Base-by-base conservation (phyloP, 1,140 invertebrate species). In the Drosophila funebris region DNA sequence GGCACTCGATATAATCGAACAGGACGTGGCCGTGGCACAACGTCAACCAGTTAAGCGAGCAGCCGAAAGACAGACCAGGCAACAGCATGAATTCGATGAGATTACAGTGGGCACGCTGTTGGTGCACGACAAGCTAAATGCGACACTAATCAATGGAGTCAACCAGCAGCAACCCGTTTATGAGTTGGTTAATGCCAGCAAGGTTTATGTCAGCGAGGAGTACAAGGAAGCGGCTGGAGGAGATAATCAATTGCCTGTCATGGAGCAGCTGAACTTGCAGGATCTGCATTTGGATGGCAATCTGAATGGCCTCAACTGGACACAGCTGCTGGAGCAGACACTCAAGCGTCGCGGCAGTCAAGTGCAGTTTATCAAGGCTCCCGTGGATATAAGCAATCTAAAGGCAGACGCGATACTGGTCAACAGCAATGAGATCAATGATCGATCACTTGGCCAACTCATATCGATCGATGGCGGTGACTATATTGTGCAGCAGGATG, bases 401-500 rank as follows among this genome's bases (percentile, higher is more conserved):
- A 27, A 66, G 13, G 46, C 77, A 0, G 71, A 87, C n/a, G 61
- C 68, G 9, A 57, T 90, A 0, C 13, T 70, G 8, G 75, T 90
- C 7, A 88, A 78, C 14, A 62, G 27, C 37, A 74, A 80, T 29
- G 71, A 84, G 66, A 64, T 91, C 4, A 90, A 82, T 48, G 79
- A 75, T 24, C 58, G 72, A 0, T 54, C 69, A 13, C 18, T 91
- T 31, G 56, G 63, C 6, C 80, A 82, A 13, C 58, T 91, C 0
- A 70, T 91, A 2, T 48, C 78, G 1, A 77, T 90, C 18, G 67
- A 82, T 68, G 90, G 82, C 8, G 83, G 84, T 4, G 79, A 78
- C 39, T 90, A 74, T 27, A 63, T 88, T 22, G 80, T 93, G 1
- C 73, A 92, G 52, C 90, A 92, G 69, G 90, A 92, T 41, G 76